Evolutionary conservation across 1,140 invertebrate species (phyloP), one percentile per base, ranked within the genome.

Genomic region (Eueides isabella): DNA sequence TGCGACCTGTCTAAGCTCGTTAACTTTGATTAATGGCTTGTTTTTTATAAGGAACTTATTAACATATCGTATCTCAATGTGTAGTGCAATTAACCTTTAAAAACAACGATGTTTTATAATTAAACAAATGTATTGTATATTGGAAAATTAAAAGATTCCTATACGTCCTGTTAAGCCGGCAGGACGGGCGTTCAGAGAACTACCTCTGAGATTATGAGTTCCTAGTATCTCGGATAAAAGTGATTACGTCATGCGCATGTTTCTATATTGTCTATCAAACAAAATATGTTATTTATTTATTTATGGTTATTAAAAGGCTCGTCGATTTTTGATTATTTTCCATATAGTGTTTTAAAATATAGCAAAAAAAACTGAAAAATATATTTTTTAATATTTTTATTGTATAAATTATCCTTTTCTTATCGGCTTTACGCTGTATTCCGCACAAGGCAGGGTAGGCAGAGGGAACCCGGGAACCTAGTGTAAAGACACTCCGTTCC

Each of bases 21-120:
- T 90, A 83, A 67, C 70, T 83, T 82, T 92, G 90, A 92, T 90
- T 88, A 92, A 92, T 90, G 83, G 72, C 74, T 74, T 75, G 85
- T 88, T 89, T 88, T 88, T 86, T 84, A 82, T 80, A 64, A 26
- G 33, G 41, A 66, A 71, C 44, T 66, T 71, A 70, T 67, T 72
- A 66, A 67, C 48, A 55, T 63, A 63, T 41, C 12, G n/a, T 72
- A 67, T 74, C 67, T 61, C 64, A 76, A 48, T 67, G 61, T 71
- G 63, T 84, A 82, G 81, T 81, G 72, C 79, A 88, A 87, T 87
- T 85, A 88, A 85, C 77, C 33, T 62, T 67, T 55, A 29, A 61
- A 62, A 68, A 41, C 33, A 63, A 63, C 30, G 7, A 28, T 35
- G 16, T 62, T 61, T 69, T 41, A 48, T 75, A 48, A 55, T 64